phyloP scores from a whole-genome alignment of 30 jellyfish, hydroid and myxozoan genomes.

The Aurelia aurita complex sp. Pacific region DNA sequence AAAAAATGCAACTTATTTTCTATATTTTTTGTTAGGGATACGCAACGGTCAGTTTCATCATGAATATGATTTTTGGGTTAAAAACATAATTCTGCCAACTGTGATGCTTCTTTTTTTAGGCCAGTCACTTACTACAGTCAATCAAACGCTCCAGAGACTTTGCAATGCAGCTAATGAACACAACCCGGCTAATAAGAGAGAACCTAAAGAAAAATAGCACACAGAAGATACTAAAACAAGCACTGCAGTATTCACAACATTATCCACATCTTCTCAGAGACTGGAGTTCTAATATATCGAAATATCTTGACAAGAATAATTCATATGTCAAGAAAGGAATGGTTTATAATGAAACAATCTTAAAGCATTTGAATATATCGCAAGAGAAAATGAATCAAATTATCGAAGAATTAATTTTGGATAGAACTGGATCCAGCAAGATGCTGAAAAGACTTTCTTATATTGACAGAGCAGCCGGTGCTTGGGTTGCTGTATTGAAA shows the following conservation, averaged over 20 bases:
- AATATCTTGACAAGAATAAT: not conserved
- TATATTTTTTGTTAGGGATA: too few species aligned
- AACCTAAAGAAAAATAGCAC: conserved; percentile 51
- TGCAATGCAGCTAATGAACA: conserved; percentile 78
- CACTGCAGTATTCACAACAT: conserved; percentile 47
- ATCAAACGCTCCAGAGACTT: conserved; percentile 69
- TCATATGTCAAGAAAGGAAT: conserved; percentile 1
- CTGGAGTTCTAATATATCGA: conserved; percentile 34
- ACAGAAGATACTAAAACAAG: conserved; percentile 52
- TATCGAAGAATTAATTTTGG: conserved; percentile 34
- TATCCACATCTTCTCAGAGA: conserved; percentile 69
- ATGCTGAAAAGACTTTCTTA: conserved; percentile 54
- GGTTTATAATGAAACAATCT: conserved; percentile 42
- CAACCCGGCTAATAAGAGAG: conserved; percentile 41
- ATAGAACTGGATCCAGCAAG: conserved; percentile 44
- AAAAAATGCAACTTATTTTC: too few species aligned
- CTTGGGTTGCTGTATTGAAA: conserved; percentile 79
- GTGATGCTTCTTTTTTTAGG: conserved; percentile 32
- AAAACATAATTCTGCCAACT: too few species aligned
- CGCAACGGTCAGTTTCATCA: too few species aligned
- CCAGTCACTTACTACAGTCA: conserved; percentile 74
- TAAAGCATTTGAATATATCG: conserved; percentile 34
- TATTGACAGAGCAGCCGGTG: conserved; percentile 78
- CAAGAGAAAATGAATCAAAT: conserved; percentile 41
- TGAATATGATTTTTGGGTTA: not conserved